phyloP scores from a whole-genome alignment of 1,140 invertebrate genomes.

The Ceratina australensis region DNA sequence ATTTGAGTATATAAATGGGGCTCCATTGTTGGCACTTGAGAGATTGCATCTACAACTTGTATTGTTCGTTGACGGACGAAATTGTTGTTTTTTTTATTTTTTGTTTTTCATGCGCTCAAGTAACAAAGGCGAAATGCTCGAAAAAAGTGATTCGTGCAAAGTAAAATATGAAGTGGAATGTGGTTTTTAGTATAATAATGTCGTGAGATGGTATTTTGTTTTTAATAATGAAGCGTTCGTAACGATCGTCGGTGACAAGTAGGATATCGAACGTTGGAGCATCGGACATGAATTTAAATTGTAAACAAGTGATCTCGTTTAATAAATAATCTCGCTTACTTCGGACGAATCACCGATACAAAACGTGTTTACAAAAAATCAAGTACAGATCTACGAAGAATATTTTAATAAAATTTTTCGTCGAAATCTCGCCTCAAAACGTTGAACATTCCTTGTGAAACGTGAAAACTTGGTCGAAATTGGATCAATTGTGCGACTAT shows the following conservation, averaged over 20 bases:
- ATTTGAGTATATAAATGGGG: conserved; percentile 13
- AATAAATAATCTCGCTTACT: background rate
- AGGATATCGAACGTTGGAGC: conserved; percentile 19
- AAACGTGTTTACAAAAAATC: background rate
- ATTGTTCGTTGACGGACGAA: conserved; percentile 44
- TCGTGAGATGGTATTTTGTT: background rate
- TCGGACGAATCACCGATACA: conserved; percentile 1
- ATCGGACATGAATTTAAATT: background rate
- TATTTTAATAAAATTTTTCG: background rate
- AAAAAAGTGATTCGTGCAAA: conserved; percentile 1
- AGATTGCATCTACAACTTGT: conserved; percentile 24
- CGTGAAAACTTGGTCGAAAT: background rate
- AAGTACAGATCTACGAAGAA: conserved; percentile 23
- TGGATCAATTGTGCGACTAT: background rate
- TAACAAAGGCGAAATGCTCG: background rate
- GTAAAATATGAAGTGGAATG: background rate
- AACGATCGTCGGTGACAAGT: background rate
- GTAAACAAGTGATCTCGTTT: background rate
- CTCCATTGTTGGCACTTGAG: conserved; percentile 48
- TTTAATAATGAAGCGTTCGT: background rate
- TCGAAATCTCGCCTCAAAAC: background rate
- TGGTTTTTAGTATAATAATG: background rate
- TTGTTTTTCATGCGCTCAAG: background rate
- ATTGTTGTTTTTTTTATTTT: conserved; percentile 7
- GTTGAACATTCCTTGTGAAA: background rate